Percentiles rank a stretch among this genome's conserved stretches.
Evolutionary conservation across 2,797 vertebrate species (phyloP).

Genomic region (Pipistrellus nathusii): DNA sequence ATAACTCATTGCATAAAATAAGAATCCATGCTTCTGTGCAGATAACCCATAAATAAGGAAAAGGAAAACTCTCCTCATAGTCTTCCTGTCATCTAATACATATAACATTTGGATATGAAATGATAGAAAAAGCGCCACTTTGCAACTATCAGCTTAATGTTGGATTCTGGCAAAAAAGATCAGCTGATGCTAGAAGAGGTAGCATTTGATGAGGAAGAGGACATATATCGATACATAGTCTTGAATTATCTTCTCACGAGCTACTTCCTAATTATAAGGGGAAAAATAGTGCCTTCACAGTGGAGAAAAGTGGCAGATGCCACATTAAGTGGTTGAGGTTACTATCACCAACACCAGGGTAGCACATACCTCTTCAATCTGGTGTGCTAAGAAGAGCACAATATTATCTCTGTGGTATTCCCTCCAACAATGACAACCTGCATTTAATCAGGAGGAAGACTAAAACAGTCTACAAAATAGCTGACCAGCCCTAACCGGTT

Average conservation of each 20-base stretch:
- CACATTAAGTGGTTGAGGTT: neutral
- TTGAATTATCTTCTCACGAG: neutral
- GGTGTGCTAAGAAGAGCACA: neutral
- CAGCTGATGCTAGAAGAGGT: neutral
- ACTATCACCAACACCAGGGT: neutral
- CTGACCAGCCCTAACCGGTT: too few species aligned
- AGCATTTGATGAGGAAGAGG: neutral
- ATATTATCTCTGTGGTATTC: neutral
- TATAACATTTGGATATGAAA: neutral
- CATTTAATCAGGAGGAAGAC: neutral
- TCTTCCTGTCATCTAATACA: neutral
- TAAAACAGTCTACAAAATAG: neutral
- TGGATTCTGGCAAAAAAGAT: conserved; percentile 28
- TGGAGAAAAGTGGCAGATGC: neutral
- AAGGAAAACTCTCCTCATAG: neutral
- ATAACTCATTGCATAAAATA: neutral
- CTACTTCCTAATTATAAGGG: neutral
- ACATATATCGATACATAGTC: neutral
- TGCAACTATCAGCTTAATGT: neutral
- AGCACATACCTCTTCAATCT: neutral
- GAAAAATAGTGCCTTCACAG: neutral
- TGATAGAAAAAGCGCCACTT: neutral
- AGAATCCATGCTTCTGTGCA: neutral
- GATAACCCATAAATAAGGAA: neutral
- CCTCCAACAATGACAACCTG: neutral